A percentile compares a stretch with the other conserved stretches of the same genome.
Conservation (phyloP, 1,140 invertebrate genomes). For the Panonychus citri region DNA sequence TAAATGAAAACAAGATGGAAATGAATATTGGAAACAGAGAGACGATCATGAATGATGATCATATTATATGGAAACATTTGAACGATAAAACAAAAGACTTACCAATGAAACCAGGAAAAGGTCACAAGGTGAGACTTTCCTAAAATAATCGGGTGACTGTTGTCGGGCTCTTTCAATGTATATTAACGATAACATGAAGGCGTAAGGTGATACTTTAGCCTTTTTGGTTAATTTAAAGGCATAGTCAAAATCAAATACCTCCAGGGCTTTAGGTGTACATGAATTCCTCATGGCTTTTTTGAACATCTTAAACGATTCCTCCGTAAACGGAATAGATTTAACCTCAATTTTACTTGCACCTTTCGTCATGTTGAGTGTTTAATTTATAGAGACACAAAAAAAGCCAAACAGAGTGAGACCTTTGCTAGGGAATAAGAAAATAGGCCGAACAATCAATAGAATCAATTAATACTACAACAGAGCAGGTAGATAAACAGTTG, state of each 20-base stretch:
- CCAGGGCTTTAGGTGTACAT: slow-evolving; percentile 32
- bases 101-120: slow-evolving; percentile 79
- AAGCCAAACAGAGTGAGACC: too few relatives aligned
- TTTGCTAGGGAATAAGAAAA: too few relatives aligned
- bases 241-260: slow-evolving; percentile 48
- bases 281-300: slow-evolving; percentile 34
- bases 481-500: too few relatives aligned
- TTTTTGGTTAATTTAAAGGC: slow-evolving; percentile 47
- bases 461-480: too few relatives aligned
- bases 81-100: slow-evolving; percentile 17
- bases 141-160: slow-evolving; percentile 55
- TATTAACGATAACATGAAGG: slow-evolving; percentile 46
- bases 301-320: slow-evolving; percentile 52
- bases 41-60: too few relatives aligned
- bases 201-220: slow-evolving; percentile 61
- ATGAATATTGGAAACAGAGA: too few relatives aligned
- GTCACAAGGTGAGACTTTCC: slow-evolving; percentile 54
- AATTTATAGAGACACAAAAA: too few relatives aligned
- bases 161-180: slow-evolving; percentile 50
- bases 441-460: too few relatives aligned
- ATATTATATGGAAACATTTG: neutral
- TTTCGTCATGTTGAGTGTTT: slow-evolving; percentile 15
- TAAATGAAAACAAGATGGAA: too few relatives aligned
- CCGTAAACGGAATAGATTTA: slow-evolving; percentile 20
- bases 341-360: slow-evolving; percentile 1